Evolutionary conservation across 1,140 invertebrate species (phyloP), one percentile per base, ranked within the genome.

Genomic region (Bombus superbus): DNA sequence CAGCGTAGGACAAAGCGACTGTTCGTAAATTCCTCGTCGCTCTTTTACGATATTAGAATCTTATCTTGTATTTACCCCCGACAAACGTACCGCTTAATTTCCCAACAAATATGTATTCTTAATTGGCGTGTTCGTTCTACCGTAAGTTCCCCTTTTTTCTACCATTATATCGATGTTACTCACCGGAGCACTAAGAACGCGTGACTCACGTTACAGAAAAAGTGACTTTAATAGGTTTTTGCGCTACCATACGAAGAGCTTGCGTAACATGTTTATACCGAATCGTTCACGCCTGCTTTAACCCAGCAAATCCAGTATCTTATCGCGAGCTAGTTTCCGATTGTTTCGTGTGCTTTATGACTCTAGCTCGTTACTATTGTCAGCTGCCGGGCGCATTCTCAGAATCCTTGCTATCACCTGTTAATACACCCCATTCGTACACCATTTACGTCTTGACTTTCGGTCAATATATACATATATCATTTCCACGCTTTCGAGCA

Each of bases 121-220:
- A 62, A 81, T 73, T 40, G 53, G 8, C 42, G 13, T 62, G 71
- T 47, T 62, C 42, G 40, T 35, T 53, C 69, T 81, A 5, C 15
- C 9, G 22, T 35, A 28, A 35, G 25, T n/a, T 15, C 3, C 18
- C 11, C 28, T 0, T 83, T 78, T 68, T 66, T 38, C 38, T 25
- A 2, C 38, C 64, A 78, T 83, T 83, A 83, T 71, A 38, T 38
- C 47, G 38, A 44, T 78, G 59, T 78, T 83, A 83, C 78, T 83
- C 74, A 83, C 35, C 75, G n/a, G 6, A 25, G 73, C 44, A 38
- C n/a, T 59, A 83, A 83, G 77, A 83, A 83, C 38, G n/a, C 13
- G 64, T 83, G 82, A 83, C 82, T 83, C 82, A 83, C 82, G 74
- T 47, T 15, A 59, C n/a, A 42, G 18, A 28, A 83, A 83, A 83